Evolutionary conservation across 1,140 invertebrate species (phyloP), one percentile per base, ranked within the genome.

Genomic region (Procambarus virginalis): DNA sequence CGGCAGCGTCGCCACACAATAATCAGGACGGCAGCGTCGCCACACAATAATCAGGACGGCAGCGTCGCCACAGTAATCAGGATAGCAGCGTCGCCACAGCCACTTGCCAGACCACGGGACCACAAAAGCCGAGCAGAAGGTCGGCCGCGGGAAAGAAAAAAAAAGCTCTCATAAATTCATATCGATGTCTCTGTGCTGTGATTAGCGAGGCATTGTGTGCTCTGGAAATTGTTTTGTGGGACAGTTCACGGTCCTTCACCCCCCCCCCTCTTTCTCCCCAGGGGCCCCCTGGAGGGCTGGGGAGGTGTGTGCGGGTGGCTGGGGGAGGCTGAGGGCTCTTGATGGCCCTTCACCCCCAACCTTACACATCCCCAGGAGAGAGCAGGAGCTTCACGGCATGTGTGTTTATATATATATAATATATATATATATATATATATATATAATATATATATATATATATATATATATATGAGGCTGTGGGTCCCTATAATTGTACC

Each of bases 201-300:
- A 80, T 80, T 80, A 80, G 78, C 49, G 78, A 34, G 46, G 49
- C 78, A 80, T 80, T 80, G 78, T 80, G 78, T 80, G 55, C n/a
- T 80, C 78, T 80, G 55, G 55, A 80, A 80, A 80, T 80, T 80
- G 78, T 80, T 80, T 58, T 80, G 78, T 80, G 78, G 78, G 78
- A 51, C 22, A n/a, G 49, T 80, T 80, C 78, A 80, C 78, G 78
- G 78, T 80, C 34, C 78, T 58, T 9, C 46, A 58, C 78, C 78
- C 8, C 51, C 51, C 51, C 12, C 51, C 51, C 51, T 55, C 51
- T 12, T 55, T 2, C 12, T 55, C 78, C 14, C 78, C 78, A 46
- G 12, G 17, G 49, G 22, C 17, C 14, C 78, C 78, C 22, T 17
- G 49, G 78, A 49, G 78, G 58, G 49, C 20, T n/a, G 77, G 51